Conservation (phyloP, 2,113 vertebrate species). For the Polypterus senegalus region DNA sequence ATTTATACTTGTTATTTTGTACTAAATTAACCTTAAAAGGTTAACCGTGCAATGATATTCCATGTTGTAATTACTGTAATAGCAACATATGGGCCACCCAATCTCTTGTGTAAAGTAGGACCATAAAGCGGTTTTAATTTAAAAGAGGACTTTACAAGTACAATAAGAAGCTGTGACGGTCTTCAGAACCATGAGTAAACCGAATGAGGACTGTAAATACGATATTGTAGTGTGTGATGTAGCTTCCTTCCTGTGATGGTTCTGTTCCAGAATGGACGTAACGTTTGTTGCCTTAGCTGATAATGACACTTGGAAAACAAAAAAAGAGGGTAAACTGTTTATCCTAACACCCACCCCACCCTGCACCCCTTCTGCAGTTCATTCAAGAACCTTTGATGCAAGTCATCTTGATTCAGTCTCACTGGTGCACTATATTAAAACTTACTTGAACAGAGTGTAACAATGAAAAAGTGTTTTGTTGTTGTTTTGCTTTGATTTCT, state of each 20-base stretch:
- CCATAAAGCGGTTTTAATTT: conserved; percentile 38
- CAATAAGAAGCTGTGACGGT: conserved; percentile 41
- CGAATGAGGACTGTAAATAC: conserved; percentile 40
- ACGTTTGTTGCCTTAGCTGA: conserved; percentile 59
- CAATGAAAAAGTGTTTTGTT: conserved; percentile 1
- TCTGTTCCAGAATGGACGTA: conserved; percentile 52
- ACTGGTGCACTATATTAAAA: conserved; percentile 78
- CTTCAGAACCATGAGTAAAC: conserved; percentile 34
- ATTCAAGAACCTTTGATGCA: conserved; percentile 49
- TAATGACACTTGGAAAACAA: conserved; percentile 10
- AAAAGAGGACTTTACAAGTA: conserved; percentile 21
- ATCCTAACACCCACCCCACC: not conserved
- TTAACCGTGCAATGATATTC: conserved; percentile 69
- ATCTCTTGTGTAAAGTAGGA: conserved; percentile 44
- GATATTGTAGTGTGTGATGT: conserved; percentile 47
- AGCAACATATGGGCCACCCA: conserved; percentile 46
- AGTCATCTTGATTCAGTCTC: conserved; percentile 53
- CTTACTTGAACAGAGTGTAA: conserved; percentile 60
- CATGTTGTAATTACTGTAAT: conserved; percentile 66
- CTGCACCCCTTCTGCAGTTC: conserved; percentile 42
- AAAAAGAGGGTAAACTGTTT: conserved; percentile 2
- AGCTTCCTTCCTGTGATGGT: conserved; percentile 55
- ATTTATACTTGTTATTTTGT: conserved; percentile 66
- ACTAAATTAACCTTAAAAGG: conserved; percentile 61
- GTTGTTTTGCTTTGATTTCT: conserved; percentile 2